Conservation (phyloP, 2,888 invertebrate species). For the Tenthredo notha region DNA sequence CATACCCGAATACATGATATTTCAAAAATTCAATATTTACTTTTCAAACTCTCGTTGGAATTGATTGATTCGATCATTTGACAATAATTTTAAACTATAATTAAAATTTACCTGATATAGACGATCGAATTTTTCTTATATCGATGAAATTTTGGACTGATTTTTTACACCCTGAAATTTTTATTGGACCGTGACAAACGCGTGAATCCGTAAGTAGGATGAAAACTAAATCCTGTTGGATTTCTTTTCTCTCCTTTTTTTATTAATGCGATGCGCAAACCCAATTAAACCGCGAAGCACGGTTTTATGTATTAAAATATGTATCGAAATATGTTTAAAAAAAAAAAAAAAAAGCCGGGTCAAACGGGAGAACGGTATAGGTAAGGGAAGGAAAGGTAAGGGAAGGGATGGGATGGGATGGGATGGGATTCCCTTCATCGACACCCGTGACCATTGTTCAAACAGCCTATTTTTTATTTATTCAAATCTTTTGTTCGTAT, state of each 20-base stretch:
- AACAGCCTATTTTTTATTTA: slow-evolving; percentile 75
- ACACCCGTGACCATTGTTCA: slow-evolving; percentile 71
- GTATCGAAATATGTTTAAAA: neutral
- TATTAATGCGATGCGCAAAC: slow-evolving; percentile 71
- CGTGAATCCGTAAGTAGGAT: slow-evolving; percentile 67
- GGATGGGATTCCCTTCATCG: slow-evolving; percentile 49
- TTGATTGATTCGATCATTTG: no score
- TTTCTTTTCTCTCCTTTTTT: slow-evolving; percentile 55
- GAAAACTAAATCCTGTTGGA: slow-evolving; percentile 65
- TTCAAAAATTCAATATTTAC: neutral
- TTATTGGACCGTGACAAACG: slow-evolving; percentile 74
- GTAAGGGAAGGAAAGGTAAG: slow-evolving; percentile 55
- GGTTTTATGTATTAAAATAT: neutral
- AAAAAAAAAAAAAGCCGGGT: neutral
- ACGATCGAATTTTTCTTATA: no score
- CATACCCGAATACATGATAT: neutral
- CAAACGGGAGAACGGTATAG: neutral
- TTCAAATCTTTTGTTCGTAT: slow-evolving; percentile 70
- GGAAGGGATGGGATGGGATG: slow-evolving; percentile 49
- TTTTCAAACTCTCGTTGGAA: neutral
- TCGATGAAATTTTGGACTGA: no score
- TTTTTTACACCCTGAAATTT: neutral
- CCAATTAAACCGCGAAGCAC: slow-evolving; percentile 74
- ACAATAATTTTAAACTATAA: no score
- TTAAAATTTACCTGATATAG: no score